Base-by-base conservation (phyloP, 1,140 invertebrate genomes). In the Pygmarrhopalites habei region DNA sequence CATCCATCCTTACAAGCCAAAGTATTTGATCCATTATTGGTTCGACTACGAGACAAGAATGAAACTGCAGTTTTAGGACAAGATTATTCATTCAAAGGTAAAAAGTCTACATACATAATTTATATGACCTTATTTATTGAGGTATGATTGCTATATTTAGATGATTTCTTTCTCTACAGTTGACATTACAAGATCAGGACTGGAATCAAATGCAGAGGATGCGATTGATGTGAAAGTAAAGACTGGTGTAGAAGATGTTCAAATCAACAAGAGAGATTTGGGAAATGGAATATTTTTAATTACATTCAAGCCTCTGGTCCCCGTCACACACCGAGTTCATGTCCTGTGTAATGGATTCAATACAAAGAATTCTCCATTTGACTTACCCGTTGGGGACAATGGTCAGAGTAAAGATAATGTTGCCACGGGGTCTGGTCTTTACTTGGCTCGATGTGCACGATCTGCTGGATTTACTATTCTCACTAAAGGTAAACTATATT, bases 1-100 rank as follows among this genome's bases (percentile, higher is more conserved):
- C 65, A 41, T 14, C 82, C 84, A 67, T 82, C 82, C 2, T 80
- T 80, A 70, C 85, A 84, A 1, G 83, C 93, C 2, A 88, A 91
- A 73, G 90, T 89, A 0, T 89, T 91, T 62, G 92, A 96, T 77
- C 88, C 91, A 0, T 80, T 82, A 4, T 82, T 87, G 72, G 87
- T 95, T 17, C 83, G 85, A 58, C 82, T 92, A 52, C 79, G 84
- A 41, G 87, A 90, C 65, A 81, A 90, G 52, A 83, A 85, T 21
- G 86, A 91, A 72, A 88, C 89, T 1, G 62, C 65, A 0, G 80
- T 88, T 51, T 87, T 89, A 65, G 88, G 92, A 76, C 82, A 88
- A 65, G 89, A 92, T 39, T 86, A 87, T 55, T 84, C 84, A 60
- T 85, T 89, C 67, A 84, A 83, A 75, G 85, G 86, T 87, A 70